A percentile compares a stretch with the other conserved stretches of the same genome.
phyloP scores from a whole-genome alignment of 2,113 vertebrate genomes.

The human region GRCh38 chr1:45680501-45681000 shows the following conservation, averaged over 20 bases:
- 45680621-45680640: not conserved
- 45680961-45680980: constrained; percentile 11
- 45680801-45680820: not conserved
- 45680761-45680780: not conserved
- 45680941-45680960: not conserved
- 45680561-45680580: not conserved
- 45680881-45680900: not conserved
- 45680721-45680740: not conserved
- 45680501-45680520: no score
- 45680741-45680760: not conserved
- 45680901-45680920: not conserved
- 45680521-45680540: no score
- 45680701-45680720: not conserved
- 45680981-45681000: not conserved
- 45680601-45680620: not conserved
- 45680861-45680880: not conserved
- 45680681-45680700: not conserved
- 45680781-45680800: not conserved
- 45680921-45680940: not conserved
- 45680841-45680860: not conserved
- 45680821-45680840: not conserved
- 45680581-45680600: constrained; percentile 27
- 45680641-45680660: not conserved
- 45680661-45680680: not conserved
- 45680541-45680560: not conserved